Evolutionary conservation across 2,888 invertebrate genomes (phyloP).

Genomic region (Leptopilina drosophilae): DNA sequence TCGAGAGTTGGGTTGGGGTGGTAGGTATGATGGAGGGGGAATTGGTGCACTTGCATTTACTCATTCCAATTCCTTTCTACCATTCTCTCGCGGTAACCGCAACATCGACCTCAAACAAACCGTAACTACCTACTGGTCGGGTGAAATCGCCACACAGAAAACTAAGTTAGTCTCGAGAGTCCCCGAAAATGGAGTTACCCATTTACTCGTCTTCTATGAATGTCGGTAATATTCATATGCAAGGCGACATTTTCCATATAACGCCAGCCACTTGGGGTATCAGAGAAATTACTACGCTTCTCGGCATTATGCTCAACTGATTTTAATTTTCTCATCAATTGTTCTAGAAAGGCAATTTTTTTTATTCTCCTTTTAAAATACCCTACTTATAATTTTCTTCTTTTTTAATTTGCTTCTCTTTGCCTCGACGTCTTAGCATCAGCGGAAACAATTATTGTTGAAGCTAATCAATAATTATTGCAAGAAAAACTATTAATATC

Average conservation of each 20-base stretch:
- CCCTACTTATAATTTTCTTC: too few relatives aligned
- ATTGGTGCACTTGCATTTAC: conserved; percentile 48
- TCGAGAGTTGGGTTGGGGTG: conserved; percentile 47
- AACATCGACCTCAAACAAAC: conserved; percentile 51
- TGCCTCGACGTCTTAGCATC: too few relatives aligned
- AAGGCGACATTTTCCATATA: conserved; percentile 19
- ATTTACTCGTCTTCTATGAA: conserved; percentile 25
- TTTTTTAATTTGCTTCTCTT: too few relatives aligned
- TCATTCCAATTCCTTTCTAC: conserved; percentile 50
- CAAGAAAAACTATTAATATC: too few relatives aligned
- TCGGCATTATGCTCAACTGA: conserved; percentile 19
- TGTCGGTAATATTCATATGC: conserved; percentile 37
- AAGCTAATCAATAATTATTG: too few relatives aligned
- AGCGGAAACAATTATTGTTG: too few relatives aligned
- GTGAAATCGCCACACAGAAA: conserved; percentile 38
- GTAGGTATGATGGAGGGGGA: conserved; percentile 41
- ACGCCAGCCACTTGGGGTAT: conserved; percentile 1
- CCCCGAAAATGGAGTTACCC: conserved; percentile 35
- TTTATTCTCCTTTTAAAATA: not conserved
- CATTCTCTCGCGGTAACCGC: conserved; percentile 53
- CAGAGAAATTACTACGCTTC: conserved; percentile 15
- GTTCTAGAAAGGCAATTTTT: not conserved
- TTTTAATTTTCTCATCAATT: conserved; percentile 6
- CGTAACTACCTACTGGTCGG: conserved; percentile 42
- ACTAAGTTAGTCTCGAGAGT: conserved; percentile 41